A percentile compares a stretch with the other conserved stretches of the same genome.
phyloP scores from a whole-genome alignment of 2,888 invertebrate species.

The Tetragonisca angustula region DNA sequence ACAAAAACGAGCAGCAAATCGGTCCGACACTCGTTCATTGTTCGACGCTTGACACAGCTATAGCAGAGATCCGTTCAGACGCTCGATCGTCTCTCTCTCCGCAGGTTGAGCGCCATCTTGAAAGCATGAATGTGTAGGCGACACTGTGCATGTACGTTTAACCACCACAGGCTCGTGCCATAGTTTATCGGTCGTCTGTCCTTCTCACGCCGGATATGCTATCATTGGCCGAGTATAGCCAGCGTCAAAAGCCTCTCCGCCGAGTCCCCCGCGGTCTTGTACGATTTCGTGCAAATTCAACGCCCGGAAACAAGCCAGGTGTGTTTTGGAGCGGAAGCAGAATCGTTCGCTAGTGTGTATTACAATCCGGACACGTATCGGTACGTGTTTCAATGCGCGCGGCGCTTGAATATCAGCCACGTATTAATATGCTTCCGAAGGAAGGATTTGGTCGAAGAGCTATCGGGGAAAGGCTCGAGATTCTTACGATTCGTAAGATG shows the following conservation, averaged over 20 bases:
- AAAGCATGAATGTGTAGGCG: constrained; percentile 45
- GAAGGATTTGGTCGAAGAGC: background rate
- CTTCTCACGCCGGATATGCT: constrained; percentile 61
- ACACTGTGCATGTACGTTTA: constrained; percentile 24
- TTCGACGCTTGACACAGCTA: constrained; percentile 43
- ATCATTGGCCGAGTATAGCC: constrained; percentile 54
- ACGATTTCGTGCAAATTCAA: constrained; percentile 43
- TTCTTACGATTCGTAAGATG: background rate
- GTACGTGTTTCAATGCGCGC: constrained; percentile 39
- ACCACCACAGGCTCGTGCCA: constrained; percentile 36
- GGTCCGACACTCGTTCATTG: constrained; percentile 53
- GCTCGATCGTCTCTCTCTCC: constrained; percentile 63
- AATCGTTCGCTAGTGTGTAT: constrained; percentile 11
- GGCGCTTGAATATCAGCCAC: constrained; percentile 6
- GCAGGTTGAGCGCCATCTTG: constrained; percentile 67
- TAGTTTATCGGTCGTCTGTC: constrained; percentile 54
- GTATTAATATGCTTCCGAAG: constrained; percentile 7
- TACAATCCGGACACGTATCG: constrained; percentile 32
- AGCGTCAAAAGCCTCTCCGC: constrained; percentile 39
- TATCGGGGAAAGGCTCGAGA: background rate
- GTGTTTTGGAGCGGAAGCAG: constrained; percentile 20
- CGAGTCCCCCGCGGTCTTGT: background rate
- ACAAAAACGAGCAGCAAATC: constrained; percentile 38
- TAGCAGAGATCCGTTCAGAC: constrained; percentile 41
- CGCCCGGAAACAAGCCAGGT: constrained; percentile 29